Conservation (phyloP, 2,113 vertebrate genomes). For the Nycticorax nycticorax region DNA sequence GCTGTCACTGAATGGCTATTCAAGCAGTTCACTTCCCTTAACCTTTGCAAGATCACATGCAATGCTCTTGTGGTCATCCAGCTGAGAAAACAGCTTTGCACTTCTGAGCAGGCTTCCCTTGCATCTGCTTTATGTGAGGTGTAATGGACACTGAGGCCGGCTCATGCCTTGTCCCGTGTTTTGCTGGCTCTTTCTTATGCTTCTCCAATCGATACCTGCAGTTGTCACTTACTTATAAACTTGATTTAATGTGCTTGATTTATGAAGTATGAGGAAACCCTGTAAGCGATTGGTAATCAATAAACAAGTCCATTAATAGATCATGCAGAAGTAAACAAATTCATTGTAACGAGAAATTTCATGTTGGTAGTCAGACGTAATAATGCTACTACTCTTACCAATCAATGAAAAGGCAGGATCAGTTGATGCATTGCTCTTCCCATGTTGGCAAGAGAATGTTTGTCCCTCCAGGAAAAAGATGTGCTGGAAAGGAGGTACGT, state of each 20-base stretch:
- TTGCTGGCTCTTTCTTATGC: background rate
- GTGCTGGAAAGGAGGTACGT: background rate
- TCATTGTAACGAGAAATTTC: background rate
- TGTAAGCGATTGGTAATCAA: background rate
- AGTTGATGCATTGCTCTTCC: background rate
- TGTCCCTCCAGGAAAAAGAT: background rate
- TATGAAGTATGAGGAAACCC: background rate
- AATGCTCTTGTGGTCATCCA: background rate
- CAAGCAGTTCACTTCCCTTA: background rate
- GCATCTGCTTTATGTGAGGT: background rate
- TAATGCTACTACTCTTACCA: background rate
- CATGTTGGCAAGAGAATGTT: background rate
- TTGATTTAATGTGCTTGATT: background rate
- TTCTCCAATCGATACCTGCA: background rate
- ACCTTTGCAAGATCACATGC: background rate
- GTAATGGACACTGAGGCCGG: background rate
- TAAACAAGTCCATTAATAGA: background rate
- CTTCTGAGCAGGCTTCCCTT: background rate
- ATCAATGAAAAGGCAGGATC: background rate
- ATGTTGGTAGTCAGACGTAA: background rate
- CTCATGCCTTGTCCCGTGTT: background rate
- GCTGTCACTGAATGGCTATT: background rate
- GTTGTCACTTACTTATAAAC: background rate
- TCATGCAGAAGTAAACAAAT: background rate
- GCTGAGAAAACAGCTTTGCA: background rate